phyloP scores from a whole-genome alignment of 2,888 invertebrate species.

The Drosophila percnosoma region DNA sequence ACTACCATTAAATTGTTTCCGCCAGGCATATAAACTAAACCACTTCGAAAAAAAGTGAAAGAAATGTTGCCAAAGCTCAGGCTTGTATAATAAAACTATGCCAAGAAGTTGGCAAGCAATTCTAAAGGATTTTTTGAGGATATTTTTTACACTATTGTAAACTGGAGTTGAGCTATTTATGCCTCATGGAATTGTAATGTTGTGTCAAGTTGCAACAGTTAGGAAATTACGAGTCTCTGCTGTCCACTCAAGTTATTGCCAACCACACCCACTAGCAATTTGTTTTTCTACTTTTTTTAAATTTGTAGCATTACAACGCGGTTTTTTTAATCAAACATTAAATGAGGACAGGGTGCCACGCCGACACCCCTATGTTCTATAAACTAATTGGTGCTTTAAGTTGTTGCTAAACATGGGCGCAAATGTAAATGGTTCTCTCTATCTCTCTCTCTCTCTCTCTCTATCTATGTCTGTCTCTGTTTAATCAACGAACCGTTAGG shows the following conservation, averaged over 20 bases:
- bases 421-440: conserved; percentile 26
- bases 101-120: neutral
- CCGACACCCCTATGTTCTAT: conserved; percentile 41
- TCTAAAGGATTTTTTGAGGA: neutral
- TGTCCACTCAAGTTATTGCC: conserved; percentile 10
- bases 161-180: neutral
- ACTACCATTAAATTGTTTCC: conserved; percentile 52
- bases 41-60: conserved; percentile 3
- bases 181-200: neutral
- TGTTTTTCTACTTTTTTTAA: neutral
- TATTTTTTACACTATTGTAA: neutral
- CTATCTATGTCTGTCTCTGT: neutral
- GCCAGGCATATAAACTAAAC: conserved; percentile 24
- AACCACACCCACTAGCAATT: neutral
- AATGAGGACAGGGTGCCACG: conserved; percentile 47
- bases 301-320: conserved; percentile 27
- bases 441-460: no score
- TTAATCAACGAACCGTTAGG: conserved; percentile 55
- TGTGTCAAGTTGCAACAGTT: neutral
- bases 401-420: conserved; percentile 60
- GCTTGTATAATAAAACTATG: neutral
- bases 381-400: conserved; percentile 53
- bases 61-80: conserved; percentile 7
- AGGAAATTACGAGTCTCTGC: neutral
- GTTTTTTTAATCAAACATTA: neutral